A percentile compares a stretch with the other conserved stretches of the same genome.
Evolutionary conservation across 2,888 invertebrate species (phyloP).

Genomic region (Melanophora roralis): DNA sequence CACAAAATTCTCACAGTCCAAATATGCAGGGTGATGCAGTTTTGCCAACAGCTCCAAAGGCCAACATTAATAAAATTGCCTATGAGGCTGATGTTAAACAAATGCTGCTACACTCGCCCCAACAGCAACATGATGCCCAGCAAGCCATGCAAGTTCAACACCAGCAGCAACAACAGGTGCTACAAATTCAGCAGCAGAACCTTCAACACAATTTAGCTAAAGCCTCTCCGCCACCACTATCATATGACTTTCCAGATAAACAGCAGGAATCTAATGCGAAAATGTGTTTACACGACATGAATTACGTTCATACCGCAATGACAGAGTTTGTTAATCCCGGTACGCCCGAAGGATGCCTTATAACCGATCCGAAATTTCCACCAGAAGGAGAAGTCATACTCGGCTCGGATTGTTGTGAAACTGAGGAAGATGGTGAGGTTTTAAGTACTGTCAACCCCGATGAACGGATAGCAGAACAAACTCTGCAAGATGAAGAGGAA

Average conservation of each 20-base stretch:
- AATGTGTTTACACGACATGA: constrained; percentile 43
- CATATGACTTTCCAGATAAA: constrained; percentile 44
- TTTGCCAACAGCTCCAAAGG: constrained; percentile 52
- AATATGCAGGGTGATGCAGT: constrained; percentile 5
- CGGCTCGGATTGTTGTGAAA: constrained; percentile 34
- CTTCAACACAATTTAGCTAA: constrained; percentile 45
- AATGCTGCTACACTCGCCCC: constrained; percentile 57
- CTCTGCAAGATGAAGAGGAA: constrained; percentile 65
- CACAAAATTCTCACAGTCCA: constrained; percentile 10
- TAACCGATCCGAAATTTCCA: constrained; percentile 55
- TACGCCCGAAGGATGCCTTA: constrained; percentile 37
- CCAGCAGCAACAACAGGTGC: constrained; percentile 44
- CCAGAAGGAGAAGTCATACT: constrained; percentile 51
- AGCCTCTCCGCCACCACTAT: constrained; percentile 40
- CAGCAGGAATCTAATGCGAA: constrained; percentile 7
- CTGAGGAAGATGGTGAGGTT: constrained; percentile 32
- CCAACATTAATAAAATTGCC: constrained; percentile 60
- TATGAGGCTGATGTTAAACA: constrained; percentile 63
- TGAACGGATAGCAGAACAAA: constrained; percentile 18
- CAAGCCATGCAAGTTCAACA: constrained; percentile 25
- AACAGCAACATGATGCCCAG: constrained; percentile 48
- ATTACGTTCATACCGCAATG: constrained; percentile 43
- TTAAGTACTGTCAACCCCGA: constrained; percentile 5
- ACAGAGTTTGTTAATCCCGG: constrained; percentile 23
- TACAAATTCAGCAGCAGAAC: constrained; percentile 43